Evolutionary conservation across 2,113 vertebrate genomes (phyloP), one percentile per base, ranked within the genome.

Genomic region (Montifringilla adamsi): DNA sequence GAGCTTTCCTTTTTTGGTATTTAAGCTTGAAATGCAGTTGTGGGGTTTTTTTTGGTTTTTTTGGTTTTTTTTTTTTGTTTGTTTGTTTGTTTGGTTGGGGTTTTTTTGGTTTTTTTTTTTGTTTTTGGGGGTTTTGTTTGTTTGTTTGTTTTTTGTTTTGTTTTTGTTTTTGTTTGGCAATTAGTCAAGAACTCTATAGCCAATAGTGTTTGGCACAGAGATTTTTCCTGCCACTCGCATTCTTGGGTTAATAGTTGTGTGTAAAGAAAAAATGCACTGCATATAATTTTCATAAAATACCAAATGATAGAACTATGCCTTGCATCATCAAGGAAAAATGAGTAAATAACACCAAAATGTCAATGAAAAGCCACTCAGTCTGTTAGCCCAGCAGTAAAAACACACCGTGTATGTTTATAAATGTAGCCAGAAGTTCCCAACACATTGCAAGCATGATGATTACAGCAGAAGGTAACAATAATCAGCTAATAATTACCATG

Each of bases 281-380:
- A 28, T 47, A 74, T 66, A 39, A 79, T 93, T 37, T 74, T 82
- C 41, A 92, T 93, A 89, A 94, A 97, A 95, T 70, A 87, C 8
- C 31, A 92, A 96, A 89, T 84, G 87, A 93, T 78, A 87, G 67
- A 94, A 77, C 91, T 90, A 87, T 94, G 55, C 46, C 44, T 96
- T 96, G 62, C 66, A 69, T 92, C 89, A 96, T 93, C 59, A 89
- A 92, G 72, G 64, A 92, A 89, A 97, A 94, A 96, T 90, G 35
- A 93, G 82, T 79, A 90, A 95, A 75, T 84, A 89, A 68, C 60
- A 72, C 20, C 53, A 94, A 95, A 94, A 95, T 72, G 43, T 84
- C 81, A 94, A 46, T 95, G 81, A 91, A 93, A 86, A 93, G 37
- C 28, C 70, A 72, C 8, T 91, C 55, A 30, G 44, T 69, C 76